Evolutionary conservation across 2,113 vertebrate genomes (phyloP).

Genomic region (Gasterosteus nipponicus): DNA sequence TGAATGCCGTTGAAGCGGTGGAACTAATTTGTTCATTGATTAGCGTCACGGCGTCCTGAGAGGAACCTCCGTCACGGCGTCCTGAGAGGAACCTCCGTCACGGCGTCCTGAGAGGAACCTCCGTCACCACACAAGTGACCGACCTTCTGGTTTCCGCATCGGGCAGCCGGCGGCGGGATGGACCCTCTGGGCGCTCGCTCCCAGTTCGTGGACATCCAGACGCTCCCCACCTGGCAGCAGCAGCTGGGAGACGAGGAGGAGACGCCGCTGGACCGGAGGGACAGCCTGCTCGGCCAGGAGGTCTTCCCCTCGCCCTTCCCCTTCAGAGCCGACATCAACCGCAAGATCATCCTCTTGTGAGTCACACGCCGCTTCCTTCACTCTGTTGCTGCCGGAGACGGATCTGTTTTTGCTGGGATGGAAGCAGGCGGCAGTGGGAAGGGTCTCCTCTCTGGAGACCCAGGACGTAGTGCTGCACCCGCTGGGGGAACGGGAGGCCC

Average conservation of each 20-base stretch:
- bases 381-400: not conserved
- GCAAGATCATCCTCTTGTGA: constrained; percentile 94
- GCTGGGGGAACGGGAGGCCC: too few species aligned
- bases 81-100: not conserved
- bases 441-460: too few species aligned
- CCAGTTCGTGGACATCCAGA: constrained; percentile 91
- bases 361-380: constrained; percentile 44
- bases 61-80: not conserved
- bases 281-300: constrained; percentile 63
- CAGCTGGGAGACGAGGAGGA: constrained; percentile 53
- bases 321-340: constrained; percentile 88
- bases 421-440: too few species aligned
- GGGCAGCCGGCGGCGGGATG: constrained; percentile 78
- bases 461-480: too few species aligned
- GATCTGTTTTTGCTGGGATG: too few species aligned
- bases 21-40: not conserved
- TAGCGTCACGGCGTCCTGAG: not conserved
- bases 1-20: not conserved
- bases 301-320: constrained; percentile 89
- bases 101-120: not conserved
- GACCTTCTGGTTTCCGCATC: not conserved
- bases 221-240: constrained; percentile 86
- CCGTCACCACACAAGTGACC: too few species aligned
- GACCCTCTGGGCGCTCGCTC: constrained; percentile 98
- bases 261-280: constrained; percentile 26